Conservation (phyloP, 2,888 invertebrate genomes). For the Stenodema calcarata region DNA sequence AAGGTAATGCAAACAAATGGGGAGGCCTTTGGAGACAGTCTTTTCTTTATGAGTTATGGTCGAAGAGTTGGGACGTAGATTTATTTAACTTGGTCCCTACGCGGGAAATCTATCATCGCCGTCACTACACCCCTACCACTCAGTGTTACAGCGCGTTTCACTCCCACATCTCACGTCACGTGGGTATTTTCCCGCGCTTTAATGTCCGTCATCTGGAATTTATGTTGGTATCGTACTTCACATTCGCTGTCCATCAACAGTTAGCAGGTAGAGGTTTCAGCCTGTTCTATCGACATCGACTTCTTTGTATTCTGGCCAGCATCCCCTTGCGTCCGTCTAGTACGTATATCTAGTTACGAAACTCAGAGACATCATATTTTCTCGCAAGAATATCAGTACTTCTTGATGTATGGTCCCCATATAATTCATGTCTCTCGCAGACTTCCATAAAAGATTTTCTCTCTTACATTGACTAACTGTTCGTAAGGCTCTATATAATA, state of each 20-base stretch:
- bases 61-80: conserved; percentile 33
- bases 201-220: not conserved
- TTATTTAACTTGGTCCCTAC: conserved; percentile 28
- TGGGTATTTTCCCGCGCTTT: not conserved
- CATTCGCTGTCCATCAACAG: not conserved
- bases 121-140: not conserved
- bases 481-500: too few relatives aligned
- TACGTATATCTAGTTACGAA: too few relatives aligned
- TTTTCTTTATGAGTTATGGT: conserved; percentile 40
- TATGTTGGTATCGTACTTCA: not conserved
- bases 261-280: not conserved
- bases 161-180: not conserved
- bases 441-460: too few relatives aligned
- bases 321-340: too few relatives aligned
- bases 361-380: too few relatives aligned
- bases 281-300: too few relatives aligned
- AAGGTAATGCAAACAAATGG: conserved; percentile 49
- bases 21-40: conserved; percentile 16
- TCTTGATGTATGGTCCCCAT: too few relatives aligned
- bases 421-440: too few relatives aligned
- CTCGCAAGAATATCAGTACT: too few relatives aligned
- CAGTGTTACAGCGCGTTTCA: not conserved
- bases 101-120: conserved; percentile 42
- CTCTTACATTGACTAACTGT: too few relatives aligned
- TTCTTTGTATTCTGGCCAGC: too few relatives aligned